phyloP scores from a whole-genome alignment of 2,888 invertebrate species.

The Allacma fusca region DNA sequence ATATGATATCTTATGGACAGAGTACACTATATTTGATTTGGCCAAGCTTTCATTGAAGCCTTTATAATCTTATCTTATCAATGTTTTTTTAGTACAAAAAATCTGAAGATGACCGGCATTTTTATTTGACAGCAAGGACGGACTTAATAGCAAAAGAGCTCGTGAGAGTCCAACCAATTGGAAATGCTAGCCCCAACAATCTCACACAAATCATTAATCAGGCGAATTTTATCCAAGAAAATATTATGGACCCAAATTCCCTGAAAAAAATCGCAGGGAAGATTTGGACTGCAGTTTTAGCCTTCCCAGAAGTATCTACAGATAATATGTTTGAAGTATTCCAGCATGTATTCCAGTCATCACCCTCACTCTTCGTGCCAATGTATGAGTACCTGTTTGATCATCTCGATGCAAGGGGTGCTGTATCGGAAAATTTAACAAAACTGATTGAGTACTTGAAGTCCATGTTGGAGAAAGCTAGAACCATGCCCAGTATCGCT shows the following conservation, averaged over 20 bases:
- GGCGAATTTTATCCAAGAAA: not conserved
- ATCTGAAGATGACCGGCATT: too few relatives aligned
- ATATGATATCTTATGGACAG: too few relatives aligned
- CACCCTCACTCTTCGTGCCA: not conserved
- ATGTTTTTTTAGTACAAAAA: too few relatives aligned
- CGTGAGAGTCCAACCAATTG: not conserved
- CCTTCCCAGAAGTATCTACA: not conserved
- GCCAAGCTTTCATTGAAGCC: too few relatives aligned
- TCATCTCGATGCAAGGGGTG: not conserved
- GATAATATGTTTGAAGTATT: not conserved
- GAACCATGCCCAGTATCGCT: not conserved
- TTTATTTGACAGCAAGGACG: not conserved
- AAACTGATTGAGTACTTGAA: not conserved
- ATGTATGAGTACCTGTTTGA: not conserved
- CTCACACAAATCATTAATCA: not conserved
- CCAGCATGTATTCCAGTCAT: not conserved
- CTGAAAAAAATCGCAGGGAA: not conserved
- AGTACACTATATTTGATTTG: too few relatives aligned
- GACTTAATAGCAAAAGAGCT: not conserved
- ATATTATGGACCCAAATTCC: not conserved
- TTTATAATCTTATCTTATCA: too few relatives aligned
- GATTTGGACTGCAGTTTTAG: not conserved
- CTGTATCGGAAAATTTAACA: not conserved
- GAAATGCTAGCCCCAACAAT: not conserved
- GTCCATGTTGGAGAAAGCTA: slow-evolving; percentile 1